These are phyloP conservation scores for Chelonus insularis DNA, from an alignment of 1,140 invertebrate species.

Conservation along the genomic window DNA sequence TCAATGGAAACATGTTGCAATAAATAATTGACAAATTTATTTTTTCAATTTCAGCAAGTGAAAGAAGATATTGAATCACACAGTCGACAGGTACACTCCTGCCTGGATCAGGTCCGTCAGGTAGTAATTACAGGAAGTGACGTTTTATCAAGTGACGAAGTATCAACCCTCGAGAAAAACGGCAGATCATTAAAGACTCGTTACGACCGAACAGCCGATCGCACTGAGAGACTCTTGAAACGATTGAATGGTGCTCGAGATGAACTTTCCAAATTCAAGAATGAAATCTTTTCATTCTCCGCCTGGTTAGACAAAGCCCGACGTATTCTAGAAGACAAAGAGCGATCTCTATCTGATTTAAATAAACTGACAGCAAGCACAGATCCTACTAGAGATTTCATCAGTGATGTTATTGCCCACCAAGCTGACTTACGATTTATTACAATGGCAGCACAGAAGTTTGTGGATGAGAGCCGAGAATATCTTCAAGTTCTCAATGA, in stretches of 20 bases:
- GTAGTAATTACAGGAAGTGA: constrained; percentile 87
- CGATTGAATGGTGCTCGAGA: constrained; percentile 79
- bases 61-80: constrained; percentile 90
- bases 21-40: constrained; percentile 1
- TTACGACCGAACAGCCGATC: constrained; percentile 79
- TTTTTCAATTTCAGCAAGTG: constrained; percentile 67
- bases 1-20: too few relatives aligned
- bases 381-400: constrained; percentile 81
- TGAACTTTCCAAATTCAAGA: constrained; percentile 84
- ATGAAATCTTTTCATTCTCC: constrained; percentile 79
- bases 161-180: constrained; percentile 81
- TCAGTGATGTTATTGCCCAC: constrained; percentile 92
- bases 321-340: constrained; percentile 81
- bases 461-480: constrained; percentile 90
- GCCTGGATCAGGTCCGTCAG: constrained; percentile 89
- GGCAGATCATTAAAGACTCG: constrained; percentile 80
- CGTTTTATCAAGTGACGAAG: constrained; percentile 86
- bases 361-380: constrained; percentile 72
- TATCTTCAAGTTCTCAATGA: constrained; percentile 82
- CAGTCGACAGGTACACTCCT: constrained; percentile 80
- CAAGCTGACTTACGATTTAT: constrained; percentile 93
- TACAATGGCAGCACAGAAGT: constrained; percentile 93
- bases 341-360: constrained; percentile 79
- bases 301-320: constrained; percentile 83
- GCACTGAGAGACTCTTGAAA: constrained; percentile 76